Evolutionary conservation across 37 sponge, comb jelly and placozoan species (phyloP).

Genomic region (Geodia barretti): DNA sequence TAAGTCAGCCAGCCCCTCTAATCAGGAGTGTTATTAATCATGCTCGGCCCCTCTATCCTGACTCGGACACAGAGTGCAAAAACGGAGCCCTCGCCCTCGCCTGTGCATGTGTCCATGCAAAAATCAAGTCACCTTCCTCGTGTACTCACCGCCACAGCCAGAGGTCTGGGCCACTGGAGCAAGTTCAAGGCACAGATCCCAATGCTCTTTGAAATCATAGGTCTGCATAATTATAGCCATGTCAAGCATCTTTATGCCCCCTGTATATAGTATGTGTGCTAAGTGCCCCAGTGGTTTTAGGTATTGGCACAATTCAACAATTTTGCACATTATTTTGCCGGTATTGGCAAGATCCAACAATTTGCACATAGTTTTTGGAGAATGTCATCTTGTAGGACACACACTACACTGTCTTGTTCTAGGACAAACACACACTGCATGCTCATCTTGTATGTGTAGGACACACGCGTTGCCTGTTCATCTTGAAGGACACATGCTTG

Average conservation of each 20-base stretch:
- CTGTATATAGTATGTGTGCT: too few relatives aligned
- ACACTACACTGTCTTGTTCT: neutral
- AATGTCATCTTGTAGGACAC: neutral
- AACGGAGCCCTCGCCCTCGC: neutral
- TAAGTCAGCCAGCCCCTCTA: neutral
- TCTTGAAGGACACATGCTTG: neutral
- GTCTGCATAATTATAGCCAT: too few relatives aligned
- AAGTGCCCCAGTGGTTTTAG: too few relatives aligned
- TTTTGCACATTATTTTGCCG: too few relatives aligned
- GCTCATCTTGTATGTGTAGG: neutral
- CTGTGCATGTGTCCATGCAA: neutral
- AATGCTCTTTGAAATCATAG: conserved; percentile 75
- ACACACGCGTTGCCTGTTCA: neutral
- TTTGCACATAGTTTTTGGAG: too few relatives aligned
- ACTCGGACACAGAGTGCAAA: neutral
- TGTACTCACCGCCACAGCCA: conserved; percentile 72
- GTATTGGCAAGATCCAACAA: too few relatives aligned
- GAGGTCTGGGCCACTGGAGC: conserved; percentile 71
- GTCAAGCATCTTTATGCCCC: too few relatives aligned
- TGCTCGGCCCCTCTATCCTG: neutral
- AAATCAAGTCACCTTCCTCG: conserved; percentile 1
- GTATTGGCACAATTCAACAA: too few relatives aligned
- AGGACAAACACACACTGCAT: neutral
- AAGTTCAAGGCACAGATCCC: conserved; percentile 19
- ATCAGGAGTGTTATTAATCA: neutral